A percentile compares a stretch with the other conserved stretches of the same genome.
Evolutionary conservation across 2,113 vertebrate species (phyloP).

Genomic region (Apistogramma diplotaenia): DNA sequence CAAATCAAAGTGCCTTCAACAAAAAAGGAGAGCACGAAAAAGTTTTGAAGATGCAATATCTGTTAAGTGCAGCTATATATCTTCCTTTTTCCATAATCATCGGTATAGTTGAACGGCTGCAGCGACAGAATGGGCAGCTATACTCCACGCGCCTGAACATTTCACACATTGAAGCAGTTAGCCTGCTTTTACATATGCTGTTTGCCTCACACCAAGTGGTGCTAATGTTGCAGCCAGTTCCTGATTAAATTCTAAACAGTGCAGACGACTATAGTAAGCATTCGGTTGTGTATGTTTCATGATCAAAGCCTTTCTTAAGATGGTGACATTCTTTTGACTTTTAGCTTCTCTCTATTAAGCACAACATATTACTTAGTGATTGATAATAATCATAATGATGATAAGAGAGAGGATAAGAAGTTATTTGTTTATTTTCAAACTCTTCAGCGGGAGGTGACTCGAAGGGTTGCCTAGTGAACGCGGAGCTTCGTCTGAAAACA

Average conservation of each 20-base stretch:
- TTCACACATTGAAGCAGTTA: conserved; percentile 21
- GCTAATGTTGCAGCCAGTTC: conserved; percentile 3
- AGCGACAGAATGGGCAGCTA: not conserved
- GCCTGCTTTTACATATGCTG: not conserved
- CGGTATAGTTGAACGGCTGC: not conserved
- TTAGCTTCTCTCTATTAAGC: not conserved
- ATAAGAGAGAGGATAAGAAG: not conserved
- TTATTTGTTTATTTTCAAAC: not conserved
- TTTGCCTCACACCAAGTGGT: not conserved
- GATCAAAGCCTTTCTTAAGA: conserved; percentile 9
- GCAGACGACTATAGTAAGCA: not conserved
- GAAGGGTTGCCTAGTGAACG: not conserved
- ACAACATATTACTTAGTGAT: not conserved
- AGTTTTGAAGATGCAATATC: not conserved
- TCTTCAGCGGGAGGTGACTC: not conserved
- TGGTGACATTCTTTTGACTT: not conserved
- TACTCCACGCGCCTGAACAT: not conserved
- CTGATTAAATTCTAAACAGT: conserved; percentile 32
- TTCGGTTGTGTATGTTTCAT: not conserved
- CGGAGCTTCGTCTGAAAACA: not conserved
- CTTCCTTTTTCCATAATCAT: not conserved
- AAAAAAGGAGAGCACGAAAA: not conserved
- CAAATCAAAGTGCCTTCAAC: not conserved
- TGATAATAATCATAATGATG: not conserved
- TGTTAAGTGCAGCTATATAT: not conserved